Base-by-base conservation (phyloP, 2,113 vertebrate genomes). In the Rhabdomys dilectus region DNA sequence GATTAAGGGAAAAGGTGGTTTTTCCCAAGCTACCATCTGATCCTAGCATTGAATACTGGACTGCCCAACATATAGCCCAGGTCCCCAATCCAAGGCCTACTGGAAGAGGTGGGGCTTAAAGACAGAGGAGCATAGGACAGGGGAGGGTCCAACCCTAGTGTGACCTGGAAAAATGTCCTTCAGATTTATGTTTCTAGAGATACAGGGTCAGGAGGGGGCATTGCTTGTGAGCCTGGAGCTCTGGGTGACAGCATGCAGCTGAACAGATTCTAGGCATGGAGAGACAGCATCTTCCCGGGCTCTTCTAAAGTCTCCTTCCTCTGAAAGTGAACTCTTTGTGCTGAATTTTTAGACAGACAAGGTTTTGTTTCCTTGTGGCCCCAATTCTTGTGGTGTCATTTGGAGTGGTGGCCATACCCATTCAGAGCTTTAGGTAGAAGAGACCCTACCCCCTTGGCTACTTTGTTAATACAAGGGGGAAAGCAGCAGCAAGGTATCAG, bases 151-250 rank as follows among this genome's bases (percentile, higher is more conserved):
- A 29, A 1, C 53, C 51, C 78, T 34, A 1, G 6, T 8, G 19
- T 22, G 42, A 16, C n/a, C 42, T 36, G 64, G 72, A 70, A 36
- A 76, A 39, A 3, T 15, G 8, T 10, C 87, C 66, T n/a, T 75
- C 13, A 24, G n/a, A 39, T 51, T 31, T 36, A 42, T 89, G 39
- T 62, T 48, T 13, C 7, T 78, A 22, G 66, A 91, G 72, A 8
- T 11, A 4, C 1, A 9, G 48, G 7, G 1, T 48, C 8, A 19
- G 13, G 88, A 39, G 39, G 10, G 4, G 3, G 17, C 13, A 13
- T 3, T 24, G 13, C 36, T 51, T 5, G 0, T 9, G 7, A 36
- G 51, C n/a, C 39, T 5, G 24, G 68, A 16, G 70, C 64, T 81
- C 36, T 73, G 13, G 70, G 66, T 51, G 66, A 75, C 88, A n/a